These are phyloP conservation scores for Philonicus albiceps DNA, from an alignment of 2,888 invertebrate genomes.

Conservation along the genomic window DNA sequence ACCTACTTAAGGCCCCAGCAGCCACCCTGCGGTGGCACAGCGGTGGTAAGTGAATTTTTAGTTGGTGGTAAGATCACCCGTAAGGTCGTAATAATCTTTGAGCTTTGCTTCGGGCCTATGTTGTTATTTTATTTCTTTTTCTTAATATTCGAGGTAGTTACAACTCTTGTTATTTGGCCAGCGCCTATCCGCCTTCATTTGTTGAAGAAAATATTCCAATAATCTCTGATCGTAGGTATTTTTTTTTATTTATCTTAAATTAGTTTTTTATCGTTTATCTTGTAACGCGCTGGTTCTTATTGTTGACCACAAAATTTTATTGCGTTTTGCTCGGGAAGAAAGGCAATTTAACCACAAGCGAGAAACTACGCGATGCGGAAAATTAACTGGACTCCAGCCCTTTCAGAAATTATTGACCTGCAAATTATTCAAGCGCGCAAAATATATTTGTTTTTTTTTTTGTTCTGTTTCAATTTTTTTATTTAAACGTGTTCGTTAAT, in stretches of 20 bases:
- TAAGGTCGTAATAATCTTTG: neutral
- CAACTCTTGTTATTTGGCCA: neutral
- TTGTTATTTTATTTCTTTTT: neutral
- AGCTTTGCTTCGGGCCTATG: neutral
- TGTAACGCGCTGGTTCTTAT: neutral
- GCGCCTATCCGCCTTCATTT: neutral
- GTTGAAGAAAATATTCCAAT: neutral
- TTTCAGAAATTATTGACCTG: neutral
- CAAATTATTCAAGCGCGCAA: neutral
- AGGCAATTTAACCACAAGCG: neutral
- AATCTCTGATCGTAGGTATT: neutral
- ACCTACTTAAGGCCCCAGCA: neutral
- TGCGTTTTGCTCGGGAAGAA: neutral
- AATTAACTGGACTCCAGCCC: neutral
- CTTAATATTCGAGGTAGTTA: neutral
- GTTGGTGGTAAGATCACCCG: neutral
- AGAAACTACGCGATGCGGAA: neutral
- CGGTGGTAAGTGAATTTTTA: constrained; percentile 19
- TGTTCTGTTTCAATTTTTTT: too few relatives aligned
- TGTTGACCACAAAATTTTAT: neutral
- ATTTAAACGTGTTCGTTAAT: neutral
- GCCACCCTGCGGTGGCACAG: neutral
- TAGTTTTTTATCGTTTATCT: neutral
- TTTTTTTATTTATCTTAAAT: neutral
- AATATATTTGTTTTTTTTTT: neutral